phyloP scores from a whole-genome alignment of 2,888 invertebrate genomes.

The Xestia ashworthii region DNA sequence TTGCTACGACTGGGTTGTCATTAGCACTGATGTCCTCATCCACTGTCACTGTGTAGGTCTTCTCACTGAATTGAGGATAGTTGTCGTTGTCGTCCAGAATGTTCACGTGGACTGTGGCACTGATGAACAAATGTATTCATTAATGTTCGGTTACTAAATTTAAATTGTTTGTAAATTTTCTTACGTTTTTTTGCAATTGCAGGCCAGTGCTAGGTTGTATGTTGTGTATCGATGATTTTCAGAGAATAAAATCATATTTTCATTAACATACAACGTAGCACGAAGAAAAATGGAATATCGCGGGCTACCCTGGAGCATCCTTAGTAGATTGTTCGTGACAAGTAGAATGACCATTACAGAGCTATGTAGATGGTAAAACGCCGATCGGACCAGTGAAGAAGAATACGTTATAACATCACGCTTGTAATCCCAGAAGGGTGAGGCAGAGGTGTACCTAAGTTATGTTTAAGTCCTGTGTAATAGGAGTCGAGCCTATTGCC shows the following conservation, averaged over 20 bases:
- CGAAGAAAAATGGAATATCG: too few relatives aligned
- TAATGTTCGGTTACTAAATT: background rate
- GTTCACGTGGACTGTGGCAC: constrained; percentile 95
- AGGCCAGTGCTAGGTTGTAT: too few relatives aligned
- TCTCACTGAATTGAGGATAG: constrained; percentile 97
- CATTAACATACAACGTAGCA: too few relatives aligned
- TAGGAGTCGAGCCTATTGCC: too few relatives aligned
- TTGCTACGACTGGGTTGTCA: constrained; percentile 94
- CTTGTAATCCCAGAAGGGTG: too few relatives aligned
- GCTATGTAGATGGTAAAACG: background rate
- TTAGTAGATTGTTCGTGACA: background rate
- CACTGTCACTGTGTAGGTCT: constrained; percentile 96
- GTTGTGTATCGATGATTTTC: too few relatives aligned
- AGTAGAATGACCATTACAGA: background rate
- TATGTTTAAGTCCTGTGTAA: too few relatives aligned
- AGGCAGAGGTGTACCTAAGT: too few relatives aligned
- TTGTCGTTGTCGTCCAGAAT: constrained; percentile 98
- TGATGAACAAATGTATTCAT: constrained; percentile 68
- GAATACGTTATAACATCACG: background rate
- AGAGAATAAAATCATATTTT: too few relatives aligned
- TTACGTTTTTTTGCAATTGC: too few relatives aligned
- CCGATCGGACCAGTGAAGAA: background rate
- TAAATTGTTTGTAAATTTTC: too few relatives aligned
- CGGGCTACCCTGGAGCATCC: background rate
- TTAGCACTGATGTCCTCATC: constrained; percentile 97